A percentile compares a stretch with the other conserved stretches of the same genome.
These are phyloP conservation scores for Dolichotis patagonum DNA, from an alignment of 2,113 vertebrate species.

Conservation along the genomic window DNA sequence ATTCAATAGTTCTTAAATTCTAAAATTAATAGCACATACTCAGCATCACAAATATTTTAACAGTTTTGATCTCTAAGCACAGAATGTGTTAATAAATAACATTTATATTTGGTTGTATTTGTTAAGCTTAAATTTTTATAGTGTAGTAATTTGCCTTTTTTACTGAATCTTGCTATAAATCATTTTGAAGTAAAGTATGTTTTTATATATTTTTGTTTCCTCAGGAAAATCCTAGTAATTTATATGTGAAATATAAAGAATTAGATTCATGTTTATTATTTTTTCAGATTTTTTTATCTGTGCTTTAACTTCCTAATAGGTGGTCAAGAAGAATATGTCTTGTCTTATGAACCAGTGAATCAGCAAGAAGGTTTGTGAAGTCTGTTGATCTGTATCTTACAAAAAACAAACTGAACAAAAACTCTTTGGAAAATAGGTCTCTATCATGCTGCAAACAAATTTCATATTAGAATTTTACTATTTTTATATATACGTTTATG, in stretches of 20 bases:
- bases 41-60: conserved; percentile 41
- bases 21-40: conserved; percentile 24
- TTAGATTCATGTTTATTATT: not conserved
- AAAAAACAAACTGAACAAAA: not conserved
- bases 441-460: not conserved
- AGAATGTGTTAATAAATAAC: conserved; percentile 22
- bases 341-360: conserved; percentile 96
- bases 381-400: not conserved
- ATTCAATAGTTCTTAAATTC: conserved; percentile 60
- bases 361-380: conserved; percentile 96
- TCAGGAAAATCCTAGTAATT: conserved; percentile 4
- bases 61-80: not conserved
- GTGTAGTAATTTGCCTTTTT: conserved; percentile 45
- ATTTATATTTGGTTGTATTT: conserved; percentile 44
- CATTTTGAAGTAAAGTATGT: not conserved
- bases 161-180: conserved; percentile 43
- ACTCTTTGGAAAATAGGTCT: conserved; percentile 2
- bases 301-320: conserved; percentile 87
- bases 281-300: conserved; percentile 73
- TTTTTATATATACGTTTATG: not conserved
- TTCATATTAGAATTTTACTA: not conserved
- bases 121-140: conserved; percentile 54
- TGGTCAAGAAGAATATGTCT: conserved; percentile 96
- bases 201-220: conserved; percentile 30
- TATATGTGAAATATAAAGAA: not conserved